Evolutionary conservation across 2,113 vertebrate species (phyloP).

Genomic region (Ovis aries): ARS-UI_Ramb_v3.0 NC_056066.1:43004501-43005000

Average conservation of each 20-base stretch:
- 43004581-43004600: not conserved
- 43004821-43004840: not conserved
- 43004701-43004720: not conserved
- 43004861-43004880: not conserved
- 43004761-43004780: not conserved
- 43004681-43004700: not conserved
- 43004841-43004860: not conserved
- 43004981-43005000: not conserved
- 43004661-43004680: not conserved
- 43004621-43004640: not conserved
- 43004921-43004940: rapidly evolving
- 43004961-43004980: not conserved
- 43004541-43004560: not conserved
- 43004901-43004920: not conserved
- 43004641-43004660: not conserved
- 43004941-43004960: not conserved
- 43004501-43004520: not conserved
- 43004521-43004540: not conserved
- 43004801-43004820: not conserved
- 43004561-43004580: not conserved
- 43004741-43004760: rapidly evolving
- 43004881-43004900: not conserved
- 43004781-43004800: not conserved
- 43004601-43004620: not conserved
- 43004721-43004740: not conserved